Evolutionary conservation across 2,888 invertebrate species (phyloP).

Genomic region (Sinopyrophorus schimmeli): DNA sequence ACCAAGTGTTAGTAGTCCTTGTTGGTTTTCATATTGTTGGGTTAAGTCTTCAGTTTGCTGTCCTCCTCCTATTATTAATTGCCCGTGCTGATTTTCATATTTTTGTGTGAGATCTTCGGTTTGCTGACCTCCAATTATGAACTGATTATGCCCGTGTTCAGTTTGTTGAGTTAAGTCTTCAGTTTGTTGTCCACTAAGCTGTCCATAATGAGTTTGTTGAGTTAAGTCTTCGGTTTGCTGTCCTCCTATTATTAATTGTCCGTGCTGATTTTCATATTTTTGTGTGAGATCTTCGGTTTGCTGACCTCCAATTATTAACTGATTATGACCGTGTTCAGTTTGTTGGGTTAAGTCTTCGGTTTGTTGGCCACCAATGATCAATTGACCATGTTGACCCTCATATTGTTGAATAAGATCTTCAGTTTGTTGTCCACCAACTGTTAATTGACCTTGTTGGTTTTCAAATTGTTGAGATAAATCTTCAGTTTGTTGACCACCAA

Average conservation of each 20-base stretch:
- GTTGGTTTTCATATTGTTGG: slow-evolving; percentile 31
- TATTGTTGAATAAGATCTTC: slow-evolving; percentile 5
- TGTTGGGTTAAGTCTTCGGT: slow-evolving; percentile 38
- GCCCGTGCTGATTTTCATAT: slow-evolving; percentile 25
- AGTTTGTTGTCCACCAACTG: slow-evolving; percentile 11
- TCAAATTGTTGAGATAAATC: slow-evolving; percentile 33
- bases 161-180: slow-evolving; percentile 38
- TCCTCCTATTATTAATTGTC: no score
- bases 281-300: slow-evolving; percentile 23
- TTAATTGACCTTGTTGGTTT: slow-evolving; percentile 1
- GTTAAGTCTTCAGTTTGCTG: slow-evolving; percentile 13
- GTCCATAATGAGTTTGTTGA: no score
- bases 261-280: slow-evolving; percentile 33
- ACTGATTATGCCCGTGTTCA: slow-evolving; percentile 30
- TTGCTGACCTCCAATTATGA: slow-evolving; percentile 13
- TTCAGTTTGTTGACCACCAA: slow-evolving; percentile 13
- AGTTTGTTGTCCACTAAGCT: no score
- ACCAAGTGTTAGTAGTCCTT: no score
- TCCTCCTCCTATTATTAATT: slow-evolving; percentile 28
- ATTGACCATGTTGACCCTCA: background rate
- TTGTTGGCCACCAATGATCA: slow-evolving; percentile 13
- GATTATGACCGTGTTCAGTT: slow-evolving; percentile 33
- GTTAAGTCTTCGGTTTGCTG: no score
- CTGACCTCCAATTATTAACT: slow-evolving; percentile 24
- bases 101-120: slow-evolving; percentile 38